Evolutionary conservation across 1,140 invertebrate genomes (phyloP), one percentile per base, ranked within the genome.

Genomic region (Halotydeus destructor): DNA sequence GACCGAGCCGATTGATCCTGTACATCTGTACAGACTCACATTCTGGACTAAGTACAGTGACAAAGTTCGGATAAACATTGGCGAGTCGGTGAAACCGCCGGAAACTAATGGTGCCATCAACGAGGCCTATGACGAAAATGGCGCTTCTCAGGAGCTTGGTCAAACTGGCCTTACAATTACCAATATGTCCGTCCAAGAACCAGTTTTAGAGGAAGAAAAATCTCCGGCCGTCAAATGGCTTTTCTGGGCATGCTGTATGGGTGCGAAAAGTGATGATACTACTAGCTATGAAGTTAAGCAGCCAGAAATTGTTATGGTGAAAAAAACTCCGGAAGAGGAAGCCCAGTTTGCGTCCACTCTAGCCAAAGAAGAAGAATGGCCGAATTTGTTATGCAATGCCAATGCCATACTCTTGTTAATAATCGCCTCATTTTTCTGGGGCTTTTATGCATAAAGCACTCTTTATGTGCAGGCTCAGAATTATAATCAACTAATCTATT

Each of bases 11-110:
- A 30, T 30, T 30, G 28, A 30, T 30, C 28, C 28, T 9, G n/a
- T 9, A 14, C 49, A 66, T 62, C 44, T 66, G 5, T 49, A 61
- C 37, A 53, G 64, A 18, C 46, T 66, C 5, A 63, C 61, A 0
- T 66, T 57, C 49, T 60, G 56, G 56, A 59, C 59, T 5, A 45
- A 61, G 0, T 48, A 57, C 37, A 64, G 60, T 46, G 46, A 49
- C 16, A 37, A 57, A 34, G 54, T 58, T 6, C 48, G 64, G 6
- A 33, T 60, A 8, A 54, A 61, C 24, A 55, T 63, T 31, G 47
- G 51, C 3, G 9, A 36, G 22, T 24, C 9, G 18, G 5, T 12
- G 12, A 33, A 6, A n/a, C 4, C 8, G 16, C 19, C 12, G 37
- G 16, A 37, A 26, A 30, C 35, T 27, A 14, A 37, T 27, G n/a